Percentiles rank a stretch among this genome's conserved stretches.
These are phyloP conservation scores for Pipistrellus pygmaeus DNA, from an alignment of 2,797 vertebrate genomes.

Conservation along the genomic window DNA sequence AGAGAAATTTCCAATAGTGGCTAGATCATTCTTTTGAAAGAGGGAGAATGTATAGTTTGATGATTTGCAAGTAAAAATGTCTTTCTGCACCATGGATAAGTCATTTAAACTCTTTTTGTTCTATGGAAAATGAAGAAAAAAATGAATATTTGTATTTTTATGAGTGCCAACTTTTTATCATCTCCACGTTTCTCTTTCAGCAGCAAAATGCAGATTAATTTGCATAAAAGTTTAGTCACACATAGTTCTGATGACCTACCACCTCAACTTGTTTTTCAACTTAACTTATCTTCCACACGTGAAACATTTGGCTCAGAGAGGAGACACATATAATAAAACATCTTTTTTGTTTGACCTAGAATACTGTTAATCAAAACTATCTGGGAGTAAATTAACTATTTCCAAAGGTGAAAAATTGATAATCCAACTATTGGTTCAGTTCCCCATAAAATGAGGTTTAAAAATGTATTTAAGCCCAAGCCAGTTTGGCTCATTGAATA, in stretches of 20 bases:
- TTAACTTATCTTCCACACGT: constrained; percentile 72
- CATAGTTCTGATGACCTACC: constrained; percentile 57
- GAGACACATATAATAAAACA: constrained; percentile 28
- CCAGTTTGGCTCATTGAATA: too few relatives aligned
- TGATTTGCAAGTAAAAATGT: constrained; percentile 67
- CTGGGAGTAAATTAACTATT: constrained; percentile 42
- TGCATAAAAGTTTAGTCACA: constrained; percentile 76
- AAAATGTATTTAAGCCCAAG: not conserved
- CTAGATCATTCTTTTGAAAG: constrained; percentile 49
- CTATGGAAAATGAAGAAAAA: constrained; percentile 64
- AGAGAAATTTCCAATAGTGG: constrained; percentile 21
- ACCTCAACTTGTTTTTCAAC: constrained; percentile 78
- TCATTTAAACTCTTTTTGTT: constrained; percentile 49
- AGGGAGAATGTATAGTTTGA: constrained; percentile 11
- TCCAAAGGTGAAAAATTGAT: constrained; percentile 51
- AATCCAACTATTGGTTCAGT: not conserved
- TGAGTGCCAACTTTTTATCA: constrained; percentile 43
- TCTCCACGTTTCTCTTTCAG: constrained; percentile 68
- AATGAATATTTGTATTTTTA: constrained; percentile 62
- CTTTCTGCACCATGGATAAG: constrained; percentile 63
- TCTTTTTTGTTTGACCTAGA: constrained; percentile 40
- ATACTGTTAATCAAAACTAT: not conserved
- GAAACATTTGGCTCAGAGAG: constrained; percentile 57
- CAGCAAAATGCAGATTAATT: constrained; percentile 66
- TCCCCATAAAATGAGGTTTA: constrained; percentile 32